phyloP scores from a whole-genome alignment of 2,113 vertebrate genomes.

The Ceuthmochares aereus region DNA sequence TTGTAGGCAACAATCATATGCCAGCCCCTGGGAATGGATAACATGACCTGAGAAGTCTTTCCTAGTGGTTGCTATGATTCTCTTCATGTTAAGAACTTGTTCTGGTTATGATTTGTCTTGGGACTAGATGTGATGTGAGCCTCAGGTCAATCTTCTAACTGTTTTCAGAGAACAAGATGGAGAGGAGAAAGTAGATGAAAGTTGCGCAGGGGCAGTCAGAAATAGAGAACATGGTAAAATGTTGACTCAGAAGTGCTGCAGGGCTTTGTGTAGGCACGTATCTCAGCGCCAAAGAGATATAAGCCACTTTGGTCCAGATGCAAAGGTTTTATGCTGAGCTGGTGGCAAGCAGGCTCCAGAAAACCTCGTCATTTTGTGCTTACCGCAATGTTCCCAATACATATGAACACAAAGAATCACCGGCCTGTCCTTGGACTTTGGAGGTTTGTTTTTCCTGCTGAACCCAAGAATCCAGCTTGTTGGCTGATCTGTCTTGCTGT shows the following conservation, averaged over 20 bases:
- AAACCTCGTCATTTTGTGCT: not conserved
- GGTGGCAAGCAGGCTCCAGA: not conserved
- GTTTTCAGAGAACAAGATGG: not conserved
- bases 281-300: not conserved
- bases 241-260: not conserved
- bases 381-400: not conserved
- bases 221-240: not conserved
- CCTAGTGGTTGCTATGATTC: not conserved
- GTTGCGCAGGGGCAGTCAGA: not conserved
- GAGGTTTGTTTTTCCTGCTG: not conserved
- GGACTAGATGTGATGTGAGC: slow-evolving; percentile 40
- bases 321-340: not conserved
- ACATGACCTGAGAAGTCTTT: slow-evolving; percentile 41
- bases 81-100: slow-evolving; percentile 40
- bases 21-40: not conserved
- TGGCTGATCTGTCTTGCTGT: not conserved
- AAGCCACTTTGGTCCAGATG: not conserved
- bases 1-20: slow-evolving; percentile 15
- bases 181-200: not conserved
- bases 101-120: slow-evolving; percentile 43
- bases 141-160: slow-evolving; percentile 14
- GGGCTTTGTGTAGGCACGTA: not conserved
- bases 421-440: not conserved
- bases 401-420: not conserved
- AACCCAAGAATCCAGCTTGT: not conserved